Conservation (phyloP, 2,888 invertebrate species). For the Ctenicera cuprea region DNA sequence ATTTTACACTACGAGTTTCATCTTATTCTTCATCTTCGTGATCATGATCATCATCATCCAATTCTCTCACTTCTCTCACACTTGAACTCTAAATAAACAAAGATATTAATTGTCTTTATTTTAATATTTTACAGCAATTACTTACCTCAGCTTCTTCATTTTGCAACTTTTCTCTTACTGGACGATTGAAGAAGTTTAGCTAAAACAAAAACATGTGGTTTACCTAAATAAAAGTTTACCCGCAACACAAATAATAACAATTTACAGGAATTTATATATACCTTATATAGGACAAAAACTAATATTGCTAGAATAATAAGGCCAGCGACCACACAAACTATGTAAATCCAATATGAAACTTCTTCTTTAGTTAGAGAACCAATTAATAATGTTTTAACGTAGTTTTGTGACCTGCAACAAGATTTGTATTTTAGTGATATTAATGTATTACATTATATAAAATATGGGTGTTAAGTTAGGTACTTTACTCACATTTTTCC, state of each 20-base stretch:
- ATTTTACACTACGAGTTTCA: no score
- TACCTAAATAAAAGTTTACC: background rate
- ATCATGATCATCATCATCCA: slow-evolving; percentile 21
- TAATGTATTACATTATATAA: background rate
- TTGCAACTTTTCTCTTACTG: slow-evolving; percentile 52
- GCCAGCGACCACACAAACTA: slow-evolving; percentile 68
- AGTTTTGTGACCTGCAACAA: slow-evolving; percentile 38
- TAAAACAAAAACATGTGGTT: slow-evolving; percentile 45
- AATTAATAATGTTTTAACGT: slow-evolving; percentile 47
- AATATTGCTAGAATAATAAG: slow-evolving; percentile 68
- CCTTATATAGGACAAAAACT: slow-evolving; percentile 69
- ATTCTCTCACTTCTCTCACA: background rate
- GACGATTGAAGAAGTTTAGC: slow-evolving; percentile 59
- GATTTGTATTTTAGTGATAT: slow-evolving; percentile 17
- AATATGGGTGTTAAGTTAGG: background rate
- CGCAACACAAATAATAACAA: background rate
- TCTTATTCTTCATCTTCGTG: background rate
- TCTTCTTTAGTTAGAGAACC: slow-evolving; percentile 48
- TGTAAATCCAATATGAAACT: slow-evolving; percentile 69
- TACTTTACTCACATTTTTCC: slow-evolving; percentile 28
- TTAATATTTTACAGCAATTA: no score
- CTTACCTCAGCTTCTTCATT: slow-evolving; percentile 44
- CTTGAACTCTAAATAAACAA: slow-evolving; percentile 11
- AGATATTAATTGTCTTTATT: no score
- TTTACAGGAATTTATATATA: slow-evolving; percentile 54